These are phyloP conservation scores for Eucera pruinosa DNA, from an alignment of 2,888 invertebrate species.

Conservation along the genomic window DNA sequence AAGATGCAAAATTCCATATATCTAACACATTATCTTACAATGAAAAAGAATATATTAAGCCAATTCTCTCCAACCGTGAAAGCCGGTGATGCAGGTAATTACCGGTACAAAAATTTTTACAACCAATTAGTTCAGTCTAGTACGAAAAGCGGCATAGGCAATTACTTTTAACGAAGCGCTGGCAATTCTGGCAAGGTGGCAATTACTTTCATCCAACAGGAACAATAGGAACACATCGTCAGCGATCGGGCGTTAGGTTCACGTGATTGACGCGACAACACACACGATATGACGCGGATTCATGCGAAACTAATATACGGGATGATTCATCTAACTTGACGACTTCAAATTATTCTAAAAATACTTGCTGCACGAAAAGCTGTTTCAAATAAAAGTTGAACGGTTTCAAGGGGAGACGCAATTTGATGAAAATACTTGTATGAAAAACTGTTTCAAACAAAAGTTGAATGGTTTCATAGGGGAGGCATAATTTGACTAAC, in stretches of 20 bases:
- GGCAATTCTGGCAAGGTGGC: conserved; percentile 2
- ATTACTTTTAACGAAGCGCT: conserved; percentile 19
- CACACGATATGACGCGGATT: conserved; percentile 14
- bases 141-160: neutral
- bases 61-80: neutral
- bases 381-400: too few relatives aligned
- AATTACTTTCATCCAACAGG: conserved; percentile 12
- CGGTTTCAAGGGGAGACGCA: too few relatives aligned
- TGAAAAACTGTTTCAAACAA: too few relatives aligned
- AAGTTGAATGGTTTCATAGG: too few relatives aligned
- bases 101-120: conserved; percentile 2
- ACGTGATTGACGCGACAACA: conserved; percentile 14
- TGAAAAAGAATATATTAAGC: too few relatives aligned
- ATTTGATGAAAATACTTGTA: too few relatives aligned
- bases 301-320: too few relatives aligned
- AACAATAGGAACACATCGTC: neutral
- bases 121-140: neutral
- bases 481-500: too few relatives aligned
- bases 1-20: too few relatives aligned
- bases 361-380: too few relatives aligned
- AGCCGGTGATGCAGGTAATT: neutral
- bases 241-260: neutral
- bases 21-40: neutral
- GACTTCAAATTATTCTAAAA: too few relatives aligned
- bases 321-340: too few relatives aligned